These are phyloP conservation scores for Plectropomus leopardus DNA, from an alignment of 2,113 vertebrate genomes.

Conservation along the genomic window DNA sequence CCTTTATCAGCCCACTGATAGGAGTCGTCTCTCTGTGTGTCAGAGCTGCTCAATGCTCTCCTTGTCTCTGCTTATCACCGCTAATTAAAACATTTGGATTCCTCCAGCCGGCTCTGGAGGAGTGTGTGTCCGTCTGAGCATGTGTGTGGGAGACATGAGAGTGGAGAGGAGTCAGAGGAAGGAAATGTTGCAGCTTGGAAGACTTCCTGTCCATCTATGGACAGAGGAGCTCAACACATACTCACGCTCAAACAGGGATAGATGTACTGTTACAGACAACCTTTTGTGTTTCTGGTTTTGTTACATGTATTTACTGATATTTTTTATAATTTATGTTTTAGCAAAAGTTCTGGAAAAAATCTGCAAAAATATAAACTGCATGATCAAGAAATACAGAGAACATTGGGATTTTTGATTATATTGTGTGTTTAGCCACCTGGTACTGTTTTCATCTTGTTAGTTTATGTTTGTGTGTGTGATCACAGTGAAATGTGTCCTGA, in stretches of 20 bases:
- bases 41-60: conserved; percentile 74
- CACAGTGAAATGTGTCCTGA: no score
- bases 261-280: conserved; percentile 6
- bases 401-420: no score
- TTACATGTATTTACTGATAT: background rate
- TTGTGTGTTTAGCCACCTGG: no score
- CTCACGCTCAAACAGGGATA: conserved; percentile 33
- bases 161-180: conserved; percentile 71
- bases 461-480: no score
- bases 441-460: no score
- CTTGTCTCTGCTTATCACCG: conserved; percentile 84
- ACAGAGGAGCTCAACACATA: conserved; percentile 60
- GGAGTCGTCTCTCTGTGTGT: conserved; percentile 69
- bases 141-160: conserved; percentile 76
- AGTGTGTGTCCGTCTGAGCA: conserved; percentile 68
- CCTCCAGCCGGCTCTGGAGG: conserved; percentile 70
- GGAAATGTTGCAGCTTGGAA: conserved; percentile 77
- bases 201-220: conserved; percentile 83
- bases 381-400: no score
- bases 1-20: conserved; percentile 80
- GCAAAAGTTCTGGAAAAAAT: background rate
- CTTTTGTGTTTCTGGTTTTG: background rate
- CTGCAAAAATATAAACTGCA: background rate
- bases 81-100: conserved; percentile 88
- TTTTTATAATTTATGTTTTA: background rate